Conservation (phyloP, 35 echinoderm and acorn worm genomes). For the Lytechinus pictus region DNA sequence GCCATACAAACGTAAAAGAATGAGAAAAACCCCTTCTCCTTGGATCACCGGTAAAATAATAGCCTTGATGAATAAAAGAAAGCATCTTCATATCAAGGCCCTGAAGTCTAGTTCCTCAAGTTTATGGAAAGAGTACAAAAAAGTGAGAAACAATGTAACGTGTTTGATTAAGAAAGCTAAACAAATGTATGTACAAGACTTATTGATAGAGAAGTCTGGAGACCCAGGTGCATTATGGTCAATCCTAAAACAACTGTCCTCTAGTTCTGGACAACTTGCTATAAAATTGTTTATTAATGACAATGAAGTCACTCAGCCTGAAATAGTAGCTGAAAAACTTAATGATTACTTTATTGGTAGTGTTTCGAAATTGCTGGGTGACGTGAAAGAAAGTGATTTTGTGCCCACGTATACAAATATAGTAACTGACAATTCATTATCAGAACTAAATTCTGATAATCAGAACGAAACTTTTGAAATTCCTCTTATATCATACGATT, state of each 20-base stretch:
- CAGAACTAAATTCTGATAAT: background rate
- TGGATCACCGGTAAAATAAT: conserved; percentile 32
- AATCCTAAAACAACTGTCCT: conserved; percentile 14
- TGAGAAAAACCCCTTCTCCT: background rate
- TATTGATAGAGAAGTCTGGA: background rate
- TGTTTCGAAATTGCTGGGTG: background rate
- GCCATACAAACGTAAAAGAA: background rate
- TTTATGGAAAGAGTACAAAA: conserved; percentile 11
- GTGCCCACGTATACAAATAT: background rate
- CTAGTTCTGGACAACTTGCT: conserved; percentile 1
- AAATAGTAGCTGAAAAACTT: conserved; percentile 18
- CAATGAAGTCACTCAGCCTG: background rate
- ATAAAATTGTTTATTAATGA: conserved; percentile 16
- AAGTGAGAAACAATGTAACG: background rate
- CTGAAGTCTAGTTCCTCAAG: background rate
- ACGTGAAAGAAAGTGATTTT: background rate
- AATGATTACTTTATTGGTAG: conserved; percentile 20
- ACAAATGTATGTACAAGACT: background rate
- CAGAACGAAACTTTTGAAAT: background rate
- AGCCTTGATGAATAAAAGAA: background rate
- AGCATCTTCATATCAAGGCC: background rate
- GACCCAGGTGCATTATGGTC: conserved; percentile 3
- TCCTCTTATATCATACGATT: background rate
- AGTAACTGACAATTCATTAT: background rate
- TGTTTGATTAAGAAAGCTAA: conserved; percentile 2